These are phyloP conservation scores for Agriotes lineatus DNA, from an alignment of 2,888 invertebrate genomes.

Conservation along the genomic window DNA sequence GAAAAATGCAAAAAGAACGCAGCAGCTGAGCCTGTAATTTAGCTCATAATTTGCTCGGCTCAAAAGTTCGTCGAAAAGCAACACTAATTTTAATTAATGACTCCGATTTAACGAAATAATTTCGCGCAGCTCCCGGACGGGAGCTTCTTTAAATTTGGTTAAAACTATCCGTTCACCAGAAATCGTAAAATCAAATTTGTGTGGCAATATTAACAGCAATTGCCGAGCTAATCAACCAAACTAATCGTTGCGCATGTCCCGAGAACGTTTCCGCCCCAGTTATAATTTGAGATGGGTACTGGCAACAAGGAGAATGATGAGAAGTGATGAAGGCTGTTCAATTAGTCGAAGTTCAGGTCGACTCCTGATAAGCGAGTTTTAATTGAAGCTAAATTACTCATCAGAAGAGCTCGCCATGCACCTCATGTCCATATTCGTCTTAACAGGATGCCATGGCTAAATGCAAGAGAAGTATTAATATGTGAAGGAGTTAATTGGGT, in stretches of 20 bases:
- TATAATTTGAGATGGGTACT: not conserved
- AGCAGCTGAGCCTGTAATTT: constrained; percentile 15
- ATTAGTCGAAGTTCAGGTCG: constrained; percentile 22
- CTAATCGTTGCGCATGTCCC: not conserved
- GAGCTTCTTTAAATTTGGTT: not conserved
- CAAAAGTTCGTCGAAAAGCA: constrained; percentile 11
- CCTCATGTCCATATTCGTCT: constrained; percentile 29
- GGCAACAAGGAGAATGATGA: constrained; percentile 7
- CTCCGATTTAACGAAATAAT: constrained; percentile 19
- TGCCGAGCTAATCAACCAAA: not conserved
- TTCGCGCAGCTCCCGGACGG: not conserved
- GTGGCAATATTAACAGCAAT: not conserved
- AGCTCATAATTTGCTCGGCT: constrained; percentile 13
- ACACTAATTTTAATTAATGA: constrained; percentile 23
- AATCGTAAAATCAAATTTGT: too few species aligned
- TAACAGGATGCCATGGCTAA: constrained; percentile 23
- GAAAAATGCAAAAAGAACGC: constrained; percentile 17
- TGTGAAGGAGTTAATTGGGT: constrained; percentile 28
- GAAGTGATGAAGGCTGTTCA: constrained; percentile 18
- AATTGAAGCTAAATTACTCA: constrained; percentile 33
- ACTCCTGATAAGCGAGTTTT: constrained; percentile 36
- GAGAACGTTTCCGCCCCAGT: not conserved
- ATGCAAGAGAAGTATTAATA: constrained; percentile 23
- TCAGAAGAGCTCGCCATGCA: constrained; percentile 16
- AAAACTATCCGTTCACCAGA: too few species aligned